These are phyloP conservation scores for Phortica okadai DNA, from an alignment of 2,888 invertebrate species.

Conservation along the genomic window DNA sequence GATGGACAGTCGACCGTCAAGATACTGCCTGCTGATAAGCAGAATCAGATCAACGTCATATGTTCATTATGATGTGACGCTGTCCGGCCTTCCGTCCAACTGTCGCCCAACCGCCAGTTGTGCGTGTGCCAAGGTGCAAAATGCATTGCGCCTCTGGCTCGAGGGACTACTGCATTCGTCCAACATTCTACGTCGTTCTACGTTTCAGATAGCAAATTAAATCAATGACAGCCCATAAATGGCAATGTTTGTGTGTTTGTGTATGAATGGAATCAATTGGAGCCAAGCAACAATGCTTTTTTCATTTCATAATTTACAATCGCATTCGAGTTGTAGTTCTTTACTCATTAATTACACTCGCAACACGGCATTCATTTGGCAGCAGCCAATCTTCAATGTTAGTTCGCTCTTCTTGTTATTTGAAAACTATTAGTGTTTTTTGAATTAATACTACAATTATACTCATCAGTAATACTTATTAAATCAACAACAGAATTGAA, in stretches of 20 bases:
- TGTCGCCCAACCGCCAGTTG: slow-evolving; percentile 46
- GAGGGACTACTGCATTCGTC: slow-evolving; percentile 58
- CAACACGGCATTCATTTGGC: slow-evolving; percentile 22
- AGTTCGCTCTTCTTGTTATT: background rate
- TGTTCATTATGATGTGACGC: slow-evolving; percentile 30
- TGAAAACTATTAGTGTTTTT: slow-evolving; percentile 10
- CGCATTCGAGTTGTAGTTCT: background rate
- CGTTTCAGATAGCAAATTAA: slow-evolving; percentile 57
- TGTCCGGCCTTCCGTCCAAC: slow-evolving; percentile 46
- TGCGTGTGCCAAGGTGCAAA: slow-evolving; percentile 66
- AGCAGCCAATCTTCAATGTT: background rate
- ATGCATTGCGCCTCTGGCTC: slow-evolving; percentile 72
- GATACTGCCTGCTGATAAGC: slow-evolving; percentile 29
- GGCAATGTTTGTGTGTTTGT: slow-evolving; percentile 56
- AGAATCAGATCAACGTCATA: slow-evolving; percentile 33
- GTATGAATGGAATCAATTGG: slow-evolving; percentile 34
- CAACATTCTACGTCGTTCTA: slow-evolving; percentile 43
- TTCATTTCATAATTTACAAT: background rate
- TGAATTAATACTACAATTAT: slow-evolving; percentile 13
- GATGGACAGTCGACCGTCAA: slow-evolving; percentile 8
- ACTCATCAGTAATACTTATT: background rate
- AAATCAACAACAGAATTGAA: too few relatives aligned
- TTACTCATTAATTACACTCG: slow-evolving; percentile 23
- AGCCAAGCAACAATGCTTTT: slow-evolving; percentile 37
- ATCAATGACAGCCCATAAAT: slow-evolving; percentile 71